Conservation (phyloP, 2,888 invertebrate species). For the Megastigmus dorsalis region DNA sequence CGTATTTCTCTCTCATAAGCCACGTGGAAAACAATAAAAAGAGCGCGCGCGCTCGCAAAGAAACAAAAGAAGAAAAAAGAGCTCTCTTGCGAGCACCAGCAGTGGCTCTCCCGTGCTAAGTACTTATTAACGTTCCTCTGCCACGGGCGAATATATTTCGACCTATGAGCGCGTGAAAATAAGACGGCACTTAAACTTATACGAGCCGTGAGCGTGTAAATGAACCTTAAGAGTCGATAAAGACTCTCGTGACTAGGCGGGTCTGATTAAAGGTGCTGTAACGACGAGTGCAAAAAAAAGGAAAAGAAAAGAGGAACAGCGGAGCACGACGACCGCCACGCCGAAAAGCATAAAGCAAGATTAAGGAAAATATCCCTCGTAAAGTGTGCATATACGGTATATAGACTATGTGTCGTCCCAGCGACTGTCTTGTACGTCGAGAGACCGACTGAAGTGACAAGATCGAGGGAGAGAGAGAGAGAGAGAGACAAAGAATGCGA, state of each 20-base stretch:
- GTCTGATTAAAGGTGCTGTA: conserved; percentile 32
- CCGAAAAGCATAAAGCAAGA: background rate
- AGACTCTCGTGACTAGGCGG: background rate
- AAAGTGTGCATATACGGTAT: no score
- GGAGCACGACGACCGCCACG: background rate
- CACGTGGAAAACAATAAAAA: conserved; percentile 10
- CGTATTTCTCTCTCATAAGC: background rate
- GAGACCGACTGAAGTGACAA: no score
- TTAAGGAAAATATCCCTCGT: no score
- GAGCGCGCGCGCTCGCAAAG: background rate
- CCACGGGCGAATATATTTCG: background rate
- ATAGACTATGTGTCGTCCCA: no score
- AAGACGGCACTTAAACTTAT: conserved; percentile 38
- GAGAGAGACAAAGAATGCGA: background rate
- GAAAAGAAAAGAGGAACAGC: background rate
- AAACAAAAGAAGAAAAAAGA: conserved; percentile 19
- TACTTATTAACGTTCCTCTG: conserved; percentile 16
- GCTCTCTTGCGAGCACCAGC: background rate
- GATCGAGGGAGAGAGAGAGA: background rate
- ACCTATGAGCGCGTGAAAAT: conserved; percentile 26
- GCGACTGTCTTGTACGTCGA: no score
- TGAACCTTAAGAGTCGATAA: conserved; percentile 35
- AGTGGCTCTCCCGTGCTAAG: background rate
- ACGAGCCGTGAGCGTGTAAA: conserved; percentile 33
- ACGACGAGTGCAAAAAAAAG: no score